Conservation (phyloP, 2,113 vertebrate genomes). For the Caranx ignobilis region DNA sequence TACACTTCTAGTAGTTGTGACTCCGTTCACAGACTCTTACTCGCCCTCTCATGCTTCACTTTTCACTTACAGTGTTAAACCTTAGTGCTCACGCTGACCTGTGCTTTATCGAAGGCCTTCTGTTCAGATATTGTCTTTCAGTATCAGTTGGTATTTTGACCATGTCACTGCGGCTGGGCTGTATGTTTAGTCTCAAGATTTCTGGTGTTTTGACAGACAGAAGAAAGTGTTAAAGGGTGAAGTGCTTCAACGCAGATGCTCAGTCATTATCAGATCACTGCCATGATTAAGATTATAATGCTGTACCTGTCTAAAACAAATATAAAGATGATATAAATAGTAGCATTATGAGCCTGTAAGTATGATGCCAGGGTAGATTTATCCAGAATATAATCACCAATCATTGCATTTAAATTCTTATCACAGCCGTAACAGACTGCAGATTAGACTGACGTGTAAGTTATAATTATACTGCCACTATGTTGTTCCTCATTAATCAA, state of each 20-base stretch:
- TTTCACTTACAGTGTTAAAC: no score
- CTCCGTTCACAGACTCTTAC: no score
- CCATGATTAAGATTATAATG: background rate
- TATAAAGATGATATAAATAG: background rate
- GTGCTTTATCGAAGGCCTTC: background rate
- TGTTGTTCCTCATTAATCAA: background rate
- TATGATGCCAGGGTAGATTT: background rate
- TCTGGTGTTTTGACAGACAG: background rate
- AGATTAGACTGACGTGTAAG: background rate
- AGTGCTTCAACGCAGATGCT: background rate
- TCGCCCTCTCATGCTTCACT: no score
- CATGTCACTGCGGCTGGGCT: background rate
- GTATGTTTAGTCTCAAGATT: background rate
- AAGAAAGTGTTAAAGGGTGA: background rate
- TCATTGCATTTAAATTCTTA: background rate
- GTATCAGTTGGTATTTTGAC: background rate
- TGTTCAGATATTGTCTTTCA: background rate
- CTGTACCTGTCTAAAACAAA: background rate
- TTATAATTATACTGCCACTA: background rate
- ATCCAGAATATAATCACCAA: background rate
- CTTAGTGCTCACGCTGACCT: no score
- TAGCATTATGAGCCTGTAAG: background rate
- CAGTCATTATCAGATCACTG: background rate
- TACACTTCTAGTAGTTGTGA: background rate
- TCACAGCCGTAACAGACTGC: background rate